Evolutionary conservation across 2,888 invertebrate genomes (phyloP), one percentile per base, ranked within the genome.

Genomic region (Brachyopa scutellaris): DNA sequence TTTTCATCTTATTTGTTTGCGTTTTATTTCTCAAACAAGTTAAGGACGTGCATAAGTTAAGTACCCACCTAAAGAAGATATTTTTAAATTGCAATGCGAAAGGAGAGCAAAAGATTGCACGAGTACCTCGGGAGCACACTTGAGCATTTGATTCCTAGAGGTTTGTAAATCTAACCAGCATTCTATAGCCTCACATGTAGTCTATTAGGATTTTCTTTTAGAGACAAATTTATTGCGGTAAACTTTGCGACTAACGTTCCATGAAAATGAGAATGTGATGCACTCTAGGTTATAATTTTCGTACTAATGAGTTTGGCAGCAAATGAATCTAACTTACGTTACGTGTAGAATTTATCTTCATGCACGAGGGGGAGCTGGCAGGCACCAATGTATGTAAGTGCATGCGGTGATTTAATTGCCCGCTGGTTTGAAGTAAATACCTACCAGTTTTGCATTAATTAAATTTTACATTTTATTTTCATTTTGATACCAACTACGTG

Each of bases 251-350:
- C 51, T 15, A 62, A 51, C 19, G 42, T 55, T 55, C 38, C 47
- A 61, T 53, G 15, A 42, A 38, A 57, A 64, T 38, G 7, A 26
- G 55, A 57, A 61, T 64, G 69, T 57, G 57, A 57, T 55, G 62
- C 57, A 61, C 59, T 62, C 19, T 42, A 33, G 59, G 74, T 69
- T 64, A 76, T 64, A 76, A 80, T 74, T 74, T 74, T 69, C 62
- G n/a, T 59, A 49, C 74, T 80, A 80, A 80, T 80, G 80, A 74
- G 74, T 80, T 76, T 76, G 69, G 29, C 74, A 76, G 57, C 55
- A 59, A 80, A 69, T 80, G 62, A 76, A 80, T 76, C 69, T 69
- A 55, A 74, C n/a, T n/a, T n/a, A n/a, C n/a, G n/a, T n/a, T n/a
- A n/a, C n/a, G n/a, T 57, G 67, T 74, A 62, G 31, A 49, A 59